Percentiles rank a stretch among this genome's conserved stretches.
phyloP scores from a whole-genome alignment of 2,888 invertebrate genomes.

The Cinara cedri region DNA sequence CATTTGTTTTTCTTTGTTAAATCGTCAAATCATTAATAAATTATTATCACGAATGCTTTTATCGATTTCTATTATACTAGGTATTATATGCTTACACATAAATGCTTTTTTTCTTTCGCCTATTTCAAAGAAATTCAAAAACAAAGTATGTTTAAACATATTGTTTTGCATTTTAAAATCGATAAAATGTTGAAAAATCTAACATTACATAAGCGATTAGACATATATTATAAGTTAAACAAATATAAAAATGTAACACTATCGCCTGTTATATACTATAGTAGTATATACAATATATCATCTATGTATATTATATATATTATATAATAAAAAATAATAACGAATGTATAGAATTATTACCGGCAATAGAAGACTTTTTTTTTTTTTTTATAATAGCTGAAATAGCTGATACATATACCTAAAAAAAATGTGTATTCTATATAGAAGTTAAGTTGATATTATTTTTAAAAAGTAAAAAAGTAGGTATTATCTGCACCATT shows the following conservation, averaged over 20 bases:
- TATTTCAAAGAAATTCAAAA: not conserved
- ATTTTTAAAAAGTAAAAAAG: too few species aligned
- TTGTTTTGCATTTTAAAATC: not conserved
- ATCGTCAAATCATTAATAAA: too few species aligned
- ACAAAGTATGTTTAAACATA: not conserved
- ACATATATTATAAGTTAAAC: conserved; percentile 17
- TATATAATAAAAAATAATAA: too few species aligned
- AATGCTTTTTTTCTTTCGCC: too few species aligned
- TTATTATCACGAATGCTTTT: too few species aligned
- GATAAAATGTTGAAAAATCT: not conserved
- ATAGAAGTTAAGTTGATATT: not conserved
- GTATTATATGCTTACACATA: too few species aligned
- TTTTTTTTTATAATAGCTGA: not conserved
- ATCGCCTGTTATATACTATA: conserved; percentile 10
- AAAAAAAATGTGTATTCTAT: conserved; percentile 8
- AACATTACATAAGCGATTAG: conserved; percentile 25
- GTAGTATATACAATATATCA: conserved; percentile 4
- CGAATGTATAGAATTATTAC: conserved; percentile 5
- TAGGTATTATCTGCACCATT: conserved; percentile 14
- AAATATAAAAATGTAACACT: not conserved
- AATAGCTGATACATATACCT: not conserved
- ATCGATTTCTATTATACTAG: too few species aligned
- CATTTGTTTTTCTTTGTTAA: too few species aligned
- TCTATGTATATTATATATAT: conserved; percentile 11
- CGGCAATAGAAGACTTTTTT: not conserved